Evolutionary conservation across 2,113 vertebrate genomes (phyloP).

Genomic region (Recurvirostra avosetta): DNA sequence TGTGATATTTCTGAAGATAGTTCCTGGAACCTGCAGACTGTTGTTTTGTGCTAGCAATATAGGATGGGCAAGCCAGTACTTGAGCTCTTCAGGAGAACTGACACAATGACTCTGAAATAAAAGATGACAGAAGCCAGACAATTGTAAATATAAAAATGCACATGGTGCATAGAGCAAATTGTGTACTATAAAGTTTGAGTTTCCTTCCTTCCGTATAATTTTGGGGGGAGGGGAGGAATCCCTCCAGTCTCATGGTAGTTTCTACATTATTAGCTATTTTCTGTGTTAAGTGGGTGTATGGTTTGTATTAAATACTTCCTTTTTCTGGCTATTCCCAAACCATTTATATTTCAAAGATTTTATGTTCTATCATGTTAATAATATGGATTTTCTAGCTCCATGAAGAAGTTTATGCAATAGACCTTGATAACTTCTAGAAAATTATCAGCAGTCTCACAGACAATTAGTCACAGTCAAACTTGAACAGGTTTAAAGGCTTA

Average conservation of each 20-base stretch:
- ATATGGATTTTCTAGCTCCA: background rate
- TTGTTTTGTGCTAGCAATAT: background rate
- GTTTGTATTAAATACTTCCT: background rate
- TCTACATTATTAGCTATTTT: background rate
- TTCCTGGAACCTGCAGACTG: background rate
- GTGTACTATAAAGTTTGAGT: too few species aligned
- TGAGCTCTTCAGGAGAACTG: background rate
- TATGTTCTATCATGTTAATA: background rate
- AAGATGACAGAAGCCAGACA: background rate
- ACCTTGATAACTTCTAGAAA: background rate
- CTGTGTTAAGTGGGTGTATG: background rate
- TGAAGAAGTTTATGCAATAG: background rate
- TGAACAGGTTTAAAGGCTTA: background rate
- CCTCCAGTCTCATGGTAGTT: background rate
- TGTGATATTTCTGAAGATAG: background rate
- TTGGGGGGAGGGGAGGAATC: fast-evolving
- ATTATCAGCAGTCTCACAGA: background rate
- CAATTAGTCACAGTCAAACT: background rate
- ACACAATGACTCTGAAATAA: background rate
- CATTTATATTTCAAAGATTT: background rate
- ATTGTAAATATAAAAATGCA: background rate
- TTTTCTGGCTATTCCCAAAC: background rate
- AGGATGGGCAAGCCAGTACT: background rate
- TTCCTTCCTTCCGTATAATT: background rate
- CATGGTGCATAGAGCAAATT: background rate